Conservation (phyloP, 2,888 invertebrate genomes). For the Ptychoptera contaminata region DNA sequence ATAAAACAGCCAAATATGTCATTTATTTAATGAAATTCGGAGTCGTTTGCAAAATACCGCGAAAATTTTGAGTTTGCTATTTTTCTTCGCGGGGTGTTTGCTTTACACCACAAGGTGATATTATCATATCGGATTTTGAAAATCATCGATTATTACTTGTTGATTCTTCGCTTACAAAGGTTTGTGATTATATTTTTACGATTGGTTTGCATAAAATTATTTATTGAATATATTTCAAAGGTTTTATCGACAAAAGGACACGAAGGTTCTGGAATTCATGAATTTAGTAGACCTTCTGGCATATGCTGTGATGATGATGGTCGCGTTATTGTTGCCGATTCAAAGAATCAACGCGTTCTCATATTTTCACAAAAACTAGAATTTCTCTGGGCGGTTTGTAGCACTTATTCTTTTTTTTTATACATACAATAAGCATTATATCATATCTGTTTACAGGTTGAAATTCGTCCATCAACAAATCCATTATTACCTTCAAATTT, state of each 20-base stretch:
- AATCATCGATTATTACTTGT: constrained; percentile 79
- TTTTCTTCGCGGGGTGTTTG: constrained; percentile 84
- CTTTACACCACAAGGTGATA: constrained; percentile 69
- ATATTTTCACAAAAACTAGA: constrained; percentile 43
- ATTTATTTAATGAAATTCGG: too few relatives aligned
- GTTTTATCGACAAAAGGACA: constrained; percentile 41
- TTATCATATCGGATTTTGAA: constrained; percentile 89
- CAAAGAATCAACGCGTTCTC: constrained; percentile 69
- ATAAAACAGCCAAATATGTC: too few relatives aligned
- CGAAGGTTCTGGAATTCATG: constrained; percentile 45
- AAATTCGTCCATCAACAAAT: constrained; percentile 28
- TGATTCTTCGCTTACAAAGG: constrained; percentile 50
- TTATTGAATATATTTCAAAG: constrained; percentile 13
- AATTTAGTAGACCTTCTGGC: constrained; percentile 64
- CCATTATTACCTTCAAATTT: constrained; percentile 26
- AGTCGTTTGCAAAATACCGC: too few relatives aligned
- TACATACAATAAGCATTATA: too few relatives aligned
- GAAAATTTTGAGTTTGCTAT: too few relatives aligned
- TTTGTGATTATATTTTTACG: constrained; percentile 27
- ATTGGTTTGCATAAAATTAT: constrained; percentile 23
- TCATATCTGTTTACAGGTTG: too few relatives aligned
- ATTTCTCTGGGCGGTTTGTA: constrained; percentile 40
- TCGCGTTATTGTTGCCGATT: constrained; percentile 82
- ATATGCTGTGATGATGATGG: constrained; percentile 76
- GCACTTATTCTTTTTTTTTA: too few relatives aligned